Conservation (phyloP, 2,888 invertebrate genomes). For the Ametastegia equiseti region DNA sequence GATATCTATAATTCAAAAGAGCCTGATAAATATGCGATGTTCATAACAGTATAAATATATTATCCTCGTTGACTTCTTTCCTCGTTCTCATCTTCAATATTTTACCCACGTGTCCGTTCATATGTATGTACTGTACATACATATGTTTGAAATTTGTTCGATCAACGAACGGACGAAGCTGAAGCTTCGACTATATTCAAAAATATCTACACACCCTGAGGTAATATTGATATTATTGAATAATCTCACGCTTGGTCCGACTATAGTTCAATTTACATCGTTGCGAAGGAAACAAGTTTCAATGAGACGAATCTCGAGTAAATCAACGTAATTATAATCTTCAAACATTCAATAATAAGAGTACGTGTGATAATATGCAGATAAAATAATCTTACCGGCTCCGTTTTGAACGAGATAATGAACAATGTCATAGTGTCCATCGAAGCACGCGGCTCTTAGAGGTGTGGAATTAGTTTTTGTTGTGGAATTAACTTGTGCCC, state of each 20-base stretch:
- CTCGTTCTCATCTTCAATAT: not conserved
- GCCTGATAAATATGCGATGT: not conserved
- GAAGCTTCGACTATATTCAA: too few species aligned
- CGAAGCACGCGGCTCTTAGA: slow-evolving; percentile 96
- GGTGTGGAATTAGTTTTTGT: slow-evolving; percentile 97
- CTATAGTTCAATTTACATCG: too few species aligned
- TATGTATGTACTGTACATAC: not conserved
- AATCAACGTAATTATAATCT: too few species aligned
- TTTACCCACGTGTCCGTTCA: too few species aligned
- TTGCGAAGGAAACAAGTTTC: not conserved
- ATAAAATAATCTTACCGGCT: slow-evolving; percentile 81
- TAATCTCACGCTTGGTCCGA: not conserved
- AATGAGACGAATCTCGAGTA: not conserved
- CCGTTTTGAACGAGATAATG: slow-evolving; percentile 93
- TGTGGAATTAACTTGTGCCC: slow-evolving; percentile 95
- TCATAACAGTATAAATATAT: not conserved
- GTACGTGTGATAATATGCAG: too few species aligned
- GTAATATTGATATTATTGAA: not conserved
- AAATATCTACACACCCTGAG: too few species aligned
- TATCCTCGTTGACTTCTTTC: not conserved
- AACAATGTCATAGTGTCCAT: slow-evolving; percentile 96
- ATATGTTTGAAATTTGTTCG: not conserved
- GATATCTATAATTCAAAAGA: slow-evolving; percentile 82
- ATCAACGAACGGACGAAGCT: not conserved
- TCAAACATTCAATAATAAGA: too few species aligned